These are phyloP conservation scores for Pocota personata DNA, from an alignment of 2,888 invertebrate genomes.

Conservation along the genomic window DNA sequence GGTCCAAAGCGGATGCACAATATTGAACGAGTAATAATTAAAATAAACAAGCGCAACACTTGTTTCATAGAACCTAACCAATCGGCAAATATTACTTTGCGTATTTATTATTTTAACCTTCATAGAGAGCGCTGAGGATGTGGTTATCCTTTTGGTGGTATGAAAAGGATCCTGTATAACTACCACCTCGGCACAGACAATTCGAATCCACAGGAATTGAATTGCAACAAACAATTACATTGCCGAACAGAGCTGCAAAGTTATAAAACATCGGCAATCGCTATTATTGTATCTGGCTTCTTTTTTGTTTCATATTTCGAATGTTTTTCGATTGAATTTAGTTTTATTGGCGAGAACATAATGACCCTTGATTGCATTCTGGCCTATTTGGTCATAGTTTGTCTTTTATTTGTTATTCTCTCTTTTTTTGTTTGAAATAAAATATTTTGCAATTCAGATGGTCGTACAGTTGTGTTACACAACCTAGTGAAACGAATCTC, in stretches of 20 bases:
- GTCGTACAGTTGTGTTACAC: slow-evolving; percentile 23
- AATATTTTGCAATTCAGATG: slow-evolving; percentile 42
- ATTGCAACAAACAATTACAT: slow-evolving; percentile 69
- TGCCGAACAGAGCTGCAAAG: slow-evolving; percentile 34
- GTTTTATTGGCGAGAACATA: slow-evolving; percentile 36
- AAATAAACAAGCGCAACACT: slow-evolving; percentile 36
- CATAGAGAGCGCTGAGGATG: not conserved
- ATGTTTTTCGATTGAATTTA: slow-evolving; percentile 41
- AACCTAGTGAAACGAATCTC: not conserved
- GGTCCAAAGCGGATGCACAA: not conserved
- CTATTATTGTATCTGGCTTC: slow-evolving; percentile 32
- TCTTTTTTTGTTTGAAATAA: not conserved
- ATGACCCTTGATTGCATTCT: slow-evolving; percentile 55
- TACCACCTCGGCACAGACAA: not conserved
- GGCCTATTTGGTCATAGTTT: slow-evolving; percentile 43
- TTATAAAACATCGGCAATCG: slow-evolving; percentile 48
- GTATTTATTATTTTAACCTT: slow-evolving; percentile 32
- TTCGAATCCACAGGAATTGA: slow-evolving; percentile 69
- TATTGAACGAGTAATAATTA: slow-evolving; percentile 29
- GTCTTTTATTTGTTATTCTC: slow-evolving; percentile 14
- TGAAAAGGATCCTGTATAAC: not conserved
- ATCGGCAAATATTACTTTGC: not conserved
- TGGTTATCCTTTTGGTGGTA: slow-evolving; percentile 17
- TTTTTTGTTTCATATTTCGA: not conserved
- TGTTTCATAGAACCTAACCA: not conserved